Conservation (phyloP, 2,888 invertebrate genomes). For the Clepsis dumicolana region DNA sequence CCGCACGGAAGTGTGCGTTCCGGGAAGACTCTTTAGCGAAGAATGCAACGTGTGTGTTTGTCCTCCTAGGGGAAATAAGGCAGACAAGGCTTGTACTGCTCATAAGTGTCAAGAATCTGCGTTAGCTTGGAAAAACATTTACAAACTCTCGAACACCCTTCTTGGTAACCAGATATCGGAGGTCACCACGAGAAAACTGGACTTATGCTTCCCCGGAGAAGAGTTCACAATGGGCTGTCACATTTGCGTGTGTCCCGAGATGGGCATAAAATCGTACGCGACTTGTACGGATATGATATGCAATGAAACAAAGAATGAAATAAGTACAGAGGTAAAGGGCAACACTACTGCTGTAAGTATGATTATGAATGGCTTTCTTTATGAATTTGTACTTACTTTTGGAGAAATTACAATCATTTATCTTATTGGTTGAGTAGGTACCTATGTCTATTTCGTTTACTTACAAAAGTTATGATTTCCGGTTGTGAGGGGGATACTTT, state of each 20-base stretch:
- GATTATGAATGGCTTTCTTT: not conserved
- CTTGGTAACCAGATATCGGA: conserved; percentile 52
- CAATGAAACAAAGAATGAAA: conserved; percentile 48
- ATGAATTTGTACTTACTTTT: too few relatives aligned
- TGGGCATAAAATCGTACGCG: conserved; percentile 72
- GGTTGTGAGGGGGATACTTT: too few relatives aligned
- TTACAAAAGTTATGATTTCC: too few relatives aligned
- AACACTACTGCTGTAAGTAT: not conserved
- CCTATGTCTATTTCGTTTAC: too few relatives aligned
- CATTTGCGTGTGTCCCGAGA: conserved; percentile 75
- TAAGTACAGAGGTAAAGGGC: not conserved
- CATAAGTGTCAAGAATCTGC: conserved; percentile 62
- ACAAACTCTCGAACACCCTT: conserved; percentile 62
- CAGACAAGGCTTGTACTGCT: conserved; percentile 68
- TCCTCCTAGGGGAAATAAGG: conserved; percentile 70
- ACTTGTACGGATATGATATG: conserved; percentile 65
- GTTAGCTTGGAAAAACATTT: conserved; percentile 65
- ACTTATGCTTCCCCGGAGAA: conserved; percentile 77
- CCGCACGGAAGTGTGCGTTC: conserved; percentile 63
- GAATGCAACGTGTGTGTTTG: conserved; percentile 80
- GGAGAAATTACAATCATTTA: too few relatives aligned
- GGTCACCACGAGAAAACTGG: conserved; percentile 60
- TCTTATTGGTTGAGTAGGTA: too few relatives aligned
- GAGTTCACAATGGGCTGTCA: conserved; percentile 74
- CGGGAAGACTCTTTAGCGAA: conserved; percentile 72